Base-by-base conservation (phyloP, 92 coral and sea anemone genomes). In the Porites evermanni region DNA sequence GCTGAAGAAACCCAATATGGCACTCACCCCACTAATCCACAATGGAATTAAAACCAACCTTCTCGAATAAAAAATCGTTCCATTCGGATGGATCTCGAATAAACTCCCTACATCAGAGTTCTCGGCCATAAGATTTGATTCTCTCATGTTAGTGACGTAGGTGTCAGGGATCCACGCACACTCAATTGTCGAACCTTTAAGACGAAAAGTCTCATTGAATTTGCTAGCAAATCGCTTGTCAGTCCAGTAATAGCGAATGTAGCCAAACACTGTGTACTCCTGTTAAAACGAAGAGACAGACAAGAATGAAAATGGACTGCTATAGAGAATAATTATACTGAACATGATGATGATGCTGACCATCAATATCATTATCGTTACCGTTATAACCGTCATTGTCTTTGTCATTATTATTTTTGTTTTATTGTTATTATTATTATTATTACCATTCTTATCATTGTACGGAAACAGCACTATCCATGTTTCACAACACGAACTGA, bases 91-190 rank as follows among this genome's bases (percentile, higher is more conserved):
- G 2, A 94, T 53, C 12, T 77, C 29, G 29, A 94, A 77, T 81
- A 84, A 73, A 74, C 95, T 92, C 67, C 92, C 86, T 4, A 88
- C 70, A 47, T 94, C 95, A 0, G 86, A 87, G 63, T 94, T 95
- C 3, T 89, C 71, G 20, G 64, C 78, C 67, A 81, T 88, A 1
- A 94, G 90, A 44, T 86, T 89, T 12, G 95, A 84, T 61, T 94
- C 91, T 53, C 95, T 87, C 7, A 95, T 89, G 74, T 94, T 92
- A 13, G 87, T 85, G 71, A 94, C 87, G 82, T 86, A 94, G 1
- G 98, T 90, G 66, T 94, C 98, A 16, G 98, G 98, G 21, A 67
- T 80, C 98, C 98, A 94, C 53, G 93, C 67, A 60, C 63, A 59
- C 53, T 77, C 91, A 69, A 94, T 79, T 53, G 93, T 94, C 19